Base-by-base conservation (phyloP, 1,140 invertebrate species). In the Drosophila nigrodunni region DNA sequence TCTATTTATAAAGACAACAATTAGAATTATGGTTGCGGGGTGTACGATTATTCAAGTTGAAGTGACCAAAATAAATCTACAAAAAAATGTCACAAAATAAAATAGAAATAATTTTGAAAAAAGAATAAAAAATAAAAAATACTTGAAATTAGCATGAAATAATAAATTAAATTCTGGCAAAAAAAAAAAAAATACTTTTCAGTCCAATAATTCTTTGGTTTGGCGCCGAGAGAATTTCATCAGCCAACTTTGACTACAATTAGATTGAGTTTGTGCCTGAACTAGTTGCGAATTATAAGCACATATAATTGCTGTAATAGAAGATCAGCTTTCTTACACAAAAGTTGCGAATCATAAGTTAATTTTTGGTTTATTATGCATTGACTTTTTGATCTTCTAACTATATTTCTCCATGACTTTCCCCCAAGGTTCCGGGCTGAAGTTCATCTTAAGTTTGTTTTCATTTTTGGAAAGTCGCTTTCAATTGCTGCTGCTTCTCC, bases 91-190 rank as follows among this genome's bases (percentile, higher is more conserved):
- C 55, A 30, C 25, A 30, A 30, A 30, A 30, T 25, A 25, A 78
- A 75, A 79, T 75, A 11, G 71, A 75, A 61, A 64, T 11, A 34
- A 64, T 50, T 21, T 25, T 30, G n/a, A 54, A 30, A 61, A 21
- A 21, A 21, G 15, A 15, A 0, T 15, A 15, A 35, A 61, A 39
- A 15, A 0, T 15, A 15, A 35, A 61, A 39, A 18, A 57, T 39
- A 55, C 11, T 30, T 46, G 49, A 71, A 82, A 78, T 82, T 82
- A 73, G 80, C 67, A 66, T 70, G 55, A 87, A 78, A 81, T 55
- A 62, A 75, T 76, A 78, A 67, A 78, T 85, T 83, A 10, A 54
- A 60, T 49, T 72, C 47, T 64, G 37, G 57, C 50, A 46, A 41
- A 41, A 64, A 66, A 52, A 18, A 18, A 66, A 52, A 11, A 18